Conservation (phyloP, 2,888 invertebrate species). For the Platycheirus albimanus region DNA sequence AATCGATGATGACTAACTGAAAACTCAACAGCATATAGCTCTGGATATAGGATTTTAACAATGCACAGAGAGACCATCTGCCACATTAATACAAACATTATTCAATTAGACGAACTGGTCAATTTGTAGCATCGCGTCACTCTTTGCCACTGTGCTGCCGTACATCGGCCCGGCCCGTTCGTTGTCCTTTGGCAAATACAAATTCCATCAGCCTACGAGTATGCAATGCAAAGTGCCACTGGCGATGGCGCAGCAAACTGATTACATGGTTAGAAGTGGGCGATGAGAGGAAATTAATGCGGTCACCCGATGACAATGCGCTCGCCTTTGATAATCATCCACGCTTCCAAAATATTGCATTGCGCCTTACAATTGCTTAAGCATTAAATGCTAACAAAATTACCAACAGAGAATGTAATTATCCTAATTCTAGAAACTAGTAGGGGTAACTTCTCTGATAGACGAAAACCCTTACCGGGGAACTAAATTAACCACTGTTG, state of each 20-base stretch:
- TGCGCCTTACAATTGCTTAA: constrained; percentile 61
- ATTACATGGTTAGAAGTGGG: constrained; percentile 54
- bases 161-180: constrained; percentile 2
- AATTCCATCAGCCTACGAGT: constrained; percentile 39
- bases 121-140: constrained; percentile 64
- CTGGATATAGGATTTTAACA: constrained; percentile 1
- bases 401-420: constrained; percentile 66
- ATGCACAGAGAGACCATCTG: constrained; percentile 49
- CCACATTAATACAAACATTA: constrained; percentile 63
- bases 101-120: constrained; percentile 67
- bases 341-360: constrained; percentile 52
- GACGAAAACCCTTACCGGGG: background rate
- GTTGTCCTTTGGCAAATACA: constrained; percentile 59
- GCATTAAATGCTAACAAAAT: constrained; percentile 69
- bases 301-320: constrained; percentile 55
- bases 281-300: constrained; percentile 53
- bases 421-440: constrained; percentile 52
- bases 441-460: background rate
- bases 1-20: constrained; percentile 37
- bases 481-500: constrained; percentile 36
- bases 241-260: constrained; percentile 47
- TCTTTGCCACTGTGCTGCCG: constrained; percentile 20
- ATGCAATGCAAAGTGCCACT: constrained; percentile 34
- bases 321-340: constrained; percentile 55
- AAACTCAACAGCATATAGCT: constrained; percentile 6